A percentile compares a stretch with the other conserved stretches of the same genome.
These are phyloP conservation scores for Girardinichthys multiradiatus DNA, from an alignment of 2,113 vertebrate genomes.

Conservation along the genomic window DNA sequence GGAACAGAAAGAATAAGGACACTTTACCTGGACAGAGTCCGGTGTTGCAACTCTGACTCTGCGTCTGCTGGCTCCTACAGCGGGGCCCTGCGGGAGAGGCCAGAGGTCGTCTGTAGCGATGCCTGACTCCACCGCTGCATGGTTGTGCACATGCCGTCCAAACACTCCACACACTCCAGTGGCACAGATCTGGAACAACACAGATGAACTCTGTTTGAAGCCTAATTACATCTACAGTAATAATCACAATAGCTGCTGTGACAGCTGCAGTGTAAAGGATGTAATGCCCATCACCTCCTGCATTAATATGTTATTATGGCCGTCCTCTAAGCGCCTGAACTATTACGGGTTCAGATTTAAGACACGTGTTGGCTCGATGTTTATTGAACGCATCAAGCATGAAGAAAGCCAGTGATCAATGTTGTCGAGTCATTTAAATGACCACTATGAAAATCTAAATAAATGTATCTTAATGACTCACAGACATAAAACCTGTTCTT, in stretches of 20 bases:
- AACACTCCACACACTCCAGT: conserved; percentile 85
- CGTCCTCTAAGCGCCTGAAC: no score
- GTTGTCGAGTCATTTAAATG: not conserved
- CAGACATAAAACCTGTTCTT: no score
- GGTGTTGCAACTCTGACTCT: conserved; percentile 88
- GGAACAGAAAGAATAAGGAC: not conserved
- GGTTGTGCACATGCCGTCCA: conserved; percentile 88
- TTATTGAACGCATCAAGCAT: not conserved
- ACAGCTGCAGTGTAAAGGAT: not conserved
- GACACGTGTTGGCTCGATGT: no score
- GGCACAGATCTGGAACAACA: conserved; percentile 80
- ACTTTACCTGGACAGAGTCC: conserved; percentile 85
- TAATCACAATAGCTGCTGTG: not conserved
- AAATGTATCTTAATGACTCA: no score
- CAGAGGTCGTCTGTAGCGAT: conserved; percentile 77
- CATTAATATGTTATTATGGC: not conserved
- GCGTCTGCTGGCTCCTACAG: conserved; percentile 79
- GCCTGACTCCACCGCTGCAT: conserved; percentile 86
- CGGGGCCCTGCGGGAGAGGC: conserved; percentile 49
- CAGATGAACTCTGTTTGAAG: not conserved
- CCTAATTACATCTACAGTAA: conserved; percentile 1
- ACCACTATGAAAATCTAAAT: not conserved
- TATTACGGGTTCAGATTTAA: no score
- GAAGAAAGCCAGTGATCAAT: not conserved
- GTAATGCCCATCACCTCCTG: not conserved